Evolutionary conservation across 2,113 vertebrate genomes (phyloP).

Genomic region (Ophiodon elongatus): DNA sequence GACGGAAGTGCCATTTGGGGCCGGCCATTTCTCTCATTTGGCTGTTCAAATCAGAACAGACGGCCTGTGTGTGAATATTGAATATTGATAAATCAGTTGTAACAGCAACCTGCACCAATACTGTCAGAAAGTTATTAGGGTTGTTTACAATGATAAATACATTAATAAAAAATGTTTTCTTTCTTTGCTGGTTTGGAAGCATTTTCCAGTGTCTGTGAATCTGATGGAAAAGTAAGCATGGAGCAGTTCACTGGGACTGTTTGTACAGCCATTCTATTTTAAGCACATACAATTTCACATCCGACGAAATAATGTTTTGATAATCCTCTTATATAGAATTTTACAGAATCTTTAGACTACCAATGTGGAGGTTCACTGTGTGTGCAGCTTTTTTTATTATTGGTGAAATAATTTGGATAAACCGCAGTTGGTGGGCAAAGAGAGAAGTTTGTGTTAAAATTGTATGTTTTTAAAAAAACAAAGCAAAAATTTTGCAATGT

Average conservation of each 20-base stretch:
- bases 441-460: constrained; percentile 41
- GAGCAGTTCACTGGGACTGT: not conserved
- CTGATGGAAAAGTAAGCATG: not conserved
- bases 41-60: not conserved
- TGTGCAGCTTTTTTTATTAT: constrained; percentile 7
- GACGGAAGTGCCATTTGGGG: not conserved
- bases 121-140: not conserved
- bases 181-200: not conserved
- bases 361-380: not conserved
- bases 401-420: constrained; percentile 19
- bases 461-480: constrained; percentile 72
- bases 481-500: constrained; percentile 36
- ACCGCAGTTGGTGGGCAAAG: not conserved
- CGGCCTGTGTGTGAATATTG: not conserved
- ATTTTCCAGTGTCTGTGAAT: not conserved
- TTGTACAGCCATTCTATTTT: constrained; percentile 40
- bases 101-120: not conserved
- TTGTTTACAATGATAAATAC: not conserved
- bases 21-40: not conserved
- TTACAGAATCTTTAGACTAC: not conserved
- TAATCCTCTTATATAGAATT: not conserved
- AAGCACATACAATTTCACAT: constrained; percentile 12
- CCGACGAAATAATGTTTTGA: constrained; percentile 24
- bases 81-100: not conserved
- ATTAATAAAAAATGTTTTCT: not conserved